Percentiles rank a stretch among this genome's conserved stretches.
Conservation (phyloP, 2,888 invertebrate genomes). For the Synergus japonicus region DNA sequence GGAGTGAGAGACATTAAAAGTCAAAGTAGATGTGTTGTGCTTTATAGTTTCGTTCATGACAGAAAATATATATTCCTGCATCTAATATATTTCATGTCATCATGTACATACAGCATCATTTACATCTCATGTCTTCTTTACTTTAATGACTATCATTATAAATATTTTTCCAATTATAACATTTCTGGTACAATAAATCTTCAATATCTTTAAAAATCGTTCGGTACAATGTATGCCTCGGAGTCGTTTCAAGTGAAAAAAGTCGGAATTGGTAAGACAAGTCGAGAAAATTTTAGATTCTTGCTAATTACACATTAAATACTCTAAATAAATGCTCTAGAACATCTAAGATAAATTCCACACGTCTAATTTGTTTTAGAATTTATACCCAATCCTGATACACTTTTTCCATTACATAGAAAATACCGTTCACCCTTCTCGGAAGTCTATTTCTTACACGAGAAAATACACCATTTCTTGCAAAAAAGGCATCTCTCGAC, state of each 20-base stretch:
- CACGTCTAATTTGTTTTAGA: neutral
- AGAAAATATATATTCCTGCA: neutral
- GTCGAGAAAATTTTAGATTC: neutral
- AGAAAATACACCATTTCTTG: conserved; percentile 6
- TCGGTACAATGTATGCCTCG: neutral
- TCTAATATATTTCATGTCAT: conserved; percentile 10
- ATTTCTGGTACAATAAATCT: neutral
- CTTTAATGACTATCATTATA: neutral
- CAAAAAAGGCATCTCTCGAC: neutral
- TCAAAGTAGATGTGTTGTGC: neutral
- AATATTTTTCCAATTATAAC: neutral
- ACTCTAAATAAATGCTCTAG: conserved; percentile 18
- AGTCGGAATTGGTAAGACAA: neutral
- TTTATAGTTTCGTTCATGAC: neutral
- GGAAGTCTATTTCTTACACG: conserved; percentile 16
- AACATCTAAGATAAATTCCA: conserved; percentile 28
- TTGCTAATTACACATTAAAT: neutral
- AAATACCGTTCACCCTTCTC: conserved; percentile 23
- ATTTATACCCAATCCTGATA: conserved; percentile 12
- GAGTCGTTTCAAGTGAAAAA: neutral
- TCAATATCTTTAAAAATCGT: neutral
- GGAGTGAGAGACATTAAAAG: neutral
- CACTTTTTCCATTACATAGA: conserved; percentile 31
- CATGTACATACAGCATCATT: neutral
- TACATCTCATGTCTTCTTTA: neutral